Evolutionary conservation across 1,140 invertebrate species (phyloP).

Genomic region (Ceratitis capitata): DNA sequence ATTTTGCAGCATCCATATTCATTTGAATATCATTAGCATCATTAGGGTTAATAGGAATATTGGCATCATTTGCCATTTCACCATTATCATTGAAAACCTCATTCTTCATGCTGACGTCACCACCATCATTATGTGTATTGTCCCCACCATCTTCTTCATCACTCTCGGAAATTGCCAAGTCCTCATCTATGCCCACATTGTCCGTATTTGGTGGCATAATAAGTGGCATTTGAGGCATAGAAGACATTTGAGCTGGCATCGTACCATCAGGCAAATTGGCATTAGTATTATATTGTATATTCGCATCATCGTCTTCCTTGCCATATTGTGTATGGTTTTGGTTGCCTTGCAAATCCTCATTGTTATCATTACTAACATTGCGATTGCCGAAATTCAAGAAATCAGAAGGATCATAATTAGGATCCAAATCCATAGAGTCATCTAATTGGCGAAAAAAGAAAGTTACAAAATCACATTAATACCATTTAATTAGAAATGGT

Average conservation of each 20-base stretch:
- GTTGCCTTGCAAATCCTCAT: not conserved
- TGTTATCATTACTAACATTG: conserved; percentile 44
- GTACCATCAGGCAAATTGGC: conserved; percentile 41
- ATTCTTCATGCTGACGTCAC: conserved; percentile 48
- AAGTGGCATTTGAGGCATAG: conserved; percentile 46
- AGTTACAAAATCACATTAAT: not conserved
- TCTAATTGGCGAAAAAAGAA: conserved; percentile 66
- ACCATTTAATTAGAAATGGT: not conserved
- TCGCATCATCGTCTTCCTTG: conserved; percentile 23
- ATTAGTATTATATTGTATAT: not conserved
- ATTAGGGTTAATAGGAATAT: not conserved
- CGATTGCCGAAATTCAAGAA: conserved; percentile 70
- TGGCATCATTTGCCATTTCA: conserved; percentile 4
- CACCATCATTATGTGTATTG: conserved; percentile 38
- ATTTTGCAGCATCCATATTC: not conserved
- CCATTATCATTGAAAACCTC: conserved; percentile 54
- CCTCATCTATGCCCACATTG: conserved; percentile 72
- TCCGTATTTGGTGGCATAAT: conserved; percentile 44
- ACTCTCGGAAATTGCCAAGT: conserved; percentile 82
- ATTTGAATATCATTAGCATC: not conserved
- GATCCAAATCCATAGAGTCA: conserved; percentile 82
- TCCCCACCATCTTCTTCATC: conserved; percentile 73
- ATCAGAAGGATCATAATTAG: conserved; percentile 88
- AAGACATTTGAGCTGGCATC: not conserved
- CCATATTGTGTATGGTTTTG: conserved; percentile 30